Conservation (phyloP, 2,888 invertebrate genomes). For the Pyrrhosoma nymphula region DNA sequence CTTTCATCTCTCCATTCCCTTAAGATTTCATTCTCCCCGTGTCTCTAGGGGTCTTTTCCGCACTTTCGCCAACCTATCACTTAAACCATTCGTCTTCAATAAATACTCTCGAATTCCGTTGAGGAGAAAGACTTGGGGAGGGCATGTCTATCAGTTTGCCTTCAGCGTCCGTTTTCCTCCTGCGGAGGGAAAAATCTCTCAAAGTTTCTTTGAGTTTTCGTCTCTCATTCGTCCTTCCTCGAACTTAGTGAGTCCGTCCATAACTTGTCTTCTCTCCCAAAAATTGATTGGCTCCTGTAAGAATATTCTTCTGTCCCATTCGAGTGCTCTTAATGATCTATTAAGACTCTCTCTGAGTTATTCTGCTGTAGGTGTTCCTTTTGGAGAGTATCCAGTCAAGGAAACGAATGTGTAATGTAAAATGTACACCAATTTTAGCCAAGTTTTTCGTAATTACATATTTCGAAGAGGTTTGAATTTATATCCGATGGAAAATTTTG, state of each 20-base stretch:
- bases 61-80: neutral
- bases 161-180: conserved; percentile 17
- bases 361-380: no score
- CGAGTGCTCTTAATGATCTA: neutral
- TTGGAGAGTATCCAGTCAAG: no score
- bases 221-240: neutral
- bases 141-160: conserved; percentile 28
- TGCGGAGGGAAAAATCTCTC: neutral
- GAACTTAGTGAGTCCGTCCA: neutral
- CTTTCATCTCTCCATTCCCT: conserved; percentile 47
- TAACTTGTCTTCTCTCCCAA: neutral
- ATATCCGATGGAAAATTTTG: no score
- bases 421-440: no score
- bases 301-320: neutral
- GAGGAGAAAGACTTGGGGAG: conserved; percentile 32
- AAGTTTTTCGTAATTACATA: no score
- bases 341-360: no score
- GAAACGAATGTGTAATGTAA: no score
- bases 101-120: conserved; percentile 58
- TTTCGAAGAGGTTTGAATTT: no score
- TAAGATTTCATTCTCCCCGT: conserved; percentile 24
- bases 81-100: conserved; percentile 46
- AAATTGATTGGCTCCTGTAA: neutral
- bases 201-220: conserved; percentile 42
- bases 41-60: neutral